A percentile compares a stretch with the other conserved stretches of the same genome.
These are phyloP conservation scores for Oncorhynchus nerka DNA, from an alignment of 2,113 vertebrate species.

Conservation along the genomic window DNA sequence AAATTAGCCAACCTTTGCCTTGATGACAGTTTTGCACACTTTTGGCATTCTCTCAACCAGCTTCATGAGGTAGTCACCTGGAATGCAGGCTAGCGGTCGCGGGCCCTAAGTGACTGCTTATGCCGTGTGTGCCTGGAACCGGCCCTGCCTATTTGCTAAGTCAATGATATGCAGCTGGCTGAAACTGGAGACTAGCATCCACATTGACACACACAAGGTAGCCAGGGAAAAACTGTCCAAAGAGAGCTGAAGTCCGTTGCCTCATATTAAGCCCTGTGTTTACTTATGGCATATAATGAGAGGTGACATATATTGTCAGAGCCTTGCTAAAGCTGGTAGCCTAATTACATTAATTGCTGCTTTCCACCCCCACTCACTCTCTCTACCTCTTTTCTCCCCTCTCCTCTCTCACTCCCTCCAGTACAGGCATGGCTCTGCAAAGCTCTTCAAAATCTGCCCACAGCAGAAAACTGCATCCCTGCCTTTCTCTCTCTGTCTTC, in stretches of 20 bases:
- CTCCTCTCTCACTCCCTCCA: neutral
- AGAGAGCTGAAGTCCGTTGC: constrained; percentile 33
- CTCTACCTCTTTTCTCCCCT: constrained; percentile 33
- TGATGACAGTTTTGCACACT: too few species aligned
- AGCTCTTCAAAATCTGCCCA: neutral
- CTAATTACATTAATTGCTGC: constrained; percentile 78
- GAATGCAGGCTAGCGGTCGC: too few species aligned
- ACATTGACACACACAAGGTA: constrained; percentile 56
- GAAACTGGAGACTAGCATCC: constrained; percentile 61
- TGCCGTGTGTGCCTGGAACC: too few species aligned
- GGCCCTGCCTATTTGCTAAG: constrained; percentile 19
- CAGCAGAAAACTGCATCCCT: neutral
- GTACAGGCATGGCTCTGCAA: neutral
- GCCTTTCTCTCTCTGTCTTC: constrained; percentile 10
- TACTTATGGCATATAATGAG: constrained; percentile 73
- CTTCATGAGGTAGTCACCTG: too few species aligned
- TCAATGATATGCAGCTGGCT: constrained; percentile 58
- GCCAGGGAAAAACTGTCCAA: neutral
- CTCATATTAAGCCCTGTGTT: constrained; percentile 68
- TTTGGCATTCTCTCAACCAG: too few species aligned
- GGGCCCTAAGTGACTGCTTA: too few species aligned
- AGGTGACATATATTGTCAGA: constrained; percentile 77
- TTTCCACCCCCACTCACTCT: constrained; percentile 29
- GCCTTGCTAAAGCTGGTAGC: constrained; percentile 68
- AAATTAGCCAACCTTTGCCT: too few species aligned